phyloP scores from a whole-genome alignment of 2,113 vertebrate species.

The Cyphomyrus plagiostoma region DNA sequence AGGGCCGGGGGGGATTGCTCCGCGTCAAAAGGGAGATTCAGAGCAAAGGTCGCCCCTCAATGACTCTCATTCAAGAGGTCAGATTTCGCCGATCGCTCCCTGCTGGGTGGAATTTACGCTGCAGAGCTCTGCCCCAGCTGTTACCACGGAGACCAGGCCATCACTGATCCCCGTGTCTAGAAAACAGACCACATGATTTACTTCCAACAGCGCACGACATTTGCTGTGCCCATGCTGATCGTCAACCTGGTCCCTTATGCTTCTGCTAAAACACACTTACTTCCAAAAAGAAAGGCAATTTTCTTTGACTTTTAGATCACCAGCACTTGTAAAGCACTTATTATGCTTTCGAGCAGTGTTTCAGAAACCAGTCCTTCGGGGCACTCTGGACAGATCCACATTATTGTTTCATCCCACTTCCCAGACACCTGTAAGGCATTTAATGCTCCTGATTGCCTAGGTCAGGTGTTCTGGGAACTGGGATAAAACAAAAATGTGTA shows the following conservation, averaged over 20 bases:
- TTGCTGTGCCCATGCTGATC: background rate
- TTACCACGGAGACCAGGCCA: background rate
- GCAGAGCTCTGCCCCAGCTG: background rate
- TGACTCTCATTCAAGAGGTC: background rate
- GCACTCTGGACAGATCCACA: background rate
- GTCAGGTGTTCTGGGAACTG: background rate
- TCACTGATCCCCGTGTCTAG: background rate
- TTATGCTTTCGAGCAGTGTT: background rate
- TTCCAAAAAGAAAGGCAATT: background rate
- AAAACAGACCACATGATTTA: background rate
- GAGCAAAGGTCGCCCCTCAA: background rate
- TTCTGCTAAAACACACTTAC: background rate
- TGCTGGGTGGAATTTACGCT: background rate
- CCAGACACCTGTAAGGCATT: background rate
- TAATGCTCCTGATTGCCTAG: background rate
- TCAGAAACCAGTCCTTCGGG: background rate
- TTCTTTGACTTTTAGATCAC: background rate
- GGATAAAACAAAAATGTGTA: background rate
- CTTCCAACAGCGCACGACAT: background rate
- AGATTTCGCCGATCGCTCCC: background rate
- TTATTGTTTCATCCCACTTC: background rate
- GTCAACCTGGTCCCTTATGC: background rate
- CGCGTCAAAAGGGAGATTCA: background rate
- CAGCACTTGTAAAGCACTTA: background rate
- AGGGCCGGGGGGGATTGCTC: background rate